Percentiles rank a stretch among this genome's conserved stretches.
These are phyloP conservation scores for Prionace glauca DNA, from an alignment of 2,797 vertebrate genomes.

Conservation along the genomic window DNA sequence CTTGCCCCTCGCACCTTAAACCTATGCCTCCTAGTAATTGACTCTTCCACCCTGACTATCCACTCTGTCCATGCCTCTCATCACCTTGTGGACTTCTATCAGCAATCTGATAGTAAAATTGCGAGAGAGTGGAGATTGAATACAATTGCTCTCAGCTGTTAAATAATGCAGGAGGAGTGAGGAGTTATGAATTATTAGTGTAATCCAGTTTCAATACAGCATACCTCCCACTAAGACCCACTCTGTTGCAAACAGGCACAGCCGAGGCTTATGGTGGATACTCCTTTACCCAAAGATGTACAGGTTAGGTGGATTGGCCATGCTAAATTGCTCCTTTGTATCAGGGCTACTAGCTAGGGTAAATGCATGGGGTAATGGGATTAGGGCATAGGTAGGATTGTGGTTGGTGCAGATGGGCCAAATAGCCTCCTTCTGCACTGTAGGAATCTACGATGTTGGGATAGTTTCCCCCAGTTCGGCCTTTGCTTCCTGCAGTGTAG, in stretches of 20 bases:
- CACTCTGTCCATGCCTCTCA: no score
- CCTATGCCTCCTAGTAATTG: no score
- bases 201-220: not conserved
- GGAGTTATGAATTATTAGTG: not conserved
- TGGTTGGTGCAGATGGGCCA: no score
- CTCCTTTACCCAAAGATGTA: not conserved
- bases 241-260: not conserved
- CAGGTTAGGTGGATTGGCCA: no score
- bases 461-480: not conserved
- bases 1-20: no score
- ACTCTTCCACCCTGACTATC: no score
- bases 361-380: no score
- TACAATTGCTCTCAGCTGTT: not conserved
- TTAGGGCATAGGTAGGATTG: no score
- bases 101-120: not conserved
- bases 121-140: not conserved
- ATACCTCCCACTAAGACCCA: not conserved
- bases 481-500: not conserved
- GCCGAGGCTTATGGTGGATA: not conserved
- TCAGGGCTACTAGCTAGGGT: no score
- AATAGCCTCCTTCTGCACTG: no score
- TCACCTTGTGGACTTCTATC: not conserved
- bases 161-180: not conserved
- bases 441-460: not conserved
- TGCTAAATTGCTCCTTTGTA: no score